These are phyloP conservation scores for Eulemur rubriventer DNA, from an alignment of 2,797 vertebrate species.

Conservation along the genomic window DNA sequence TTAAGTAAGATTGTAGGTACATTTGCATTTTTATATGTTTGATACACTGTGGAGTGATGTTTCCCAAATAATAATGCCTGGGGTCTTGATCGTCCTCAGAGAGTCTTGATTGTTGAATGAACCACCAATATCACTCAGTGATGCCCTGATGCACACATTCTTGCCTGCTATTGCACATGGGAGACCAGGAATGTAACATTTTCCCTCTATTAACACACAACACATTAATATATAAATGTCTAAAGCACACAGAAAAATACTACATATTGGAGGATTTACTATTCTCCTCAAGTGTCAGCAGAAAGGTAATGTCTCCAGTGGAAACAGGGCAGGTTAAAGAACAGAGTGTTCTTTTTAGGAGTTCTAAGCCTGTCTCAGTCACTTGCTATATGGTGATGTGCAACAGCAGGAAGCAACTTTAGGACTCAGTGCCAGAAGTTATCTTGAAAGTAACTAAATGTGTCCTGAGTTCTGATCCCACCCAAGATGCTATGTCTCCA, in stretches of 20 bases:
- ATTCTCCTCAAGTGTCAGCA: neutral
- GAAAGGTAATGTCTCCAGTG: neutral
- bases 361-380: neutral
- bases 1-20: neutral
- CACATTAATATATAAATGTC: neutral
- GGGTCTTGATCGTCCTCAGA: neutral
- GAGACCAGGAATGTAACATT: neutral
- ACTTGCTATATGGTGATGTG: neutral
- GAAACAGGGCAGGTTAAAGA: neutral
- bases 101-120: neutral
- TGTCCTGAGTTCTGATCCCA: neutral
- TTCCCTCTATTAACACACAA: neutral
- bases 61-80: constrained; percentile 21
- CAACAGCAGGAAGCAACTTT: neutral
- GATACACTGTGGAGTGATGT: neutral
- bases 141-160: neutral
- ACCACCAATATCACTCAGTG: neutral
- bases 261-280: neutral
- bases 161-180: neutral
- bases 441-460: neutral
- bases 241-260: neutral
- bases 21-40: constrained; percentile 8
- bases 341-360: neutral
- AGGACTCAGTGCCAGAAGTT: neutral
- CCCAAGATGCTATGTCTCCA: neutral